Evolutionary conservation across 2,888 invertebrate genomes (phyloP), one percentile per base, ranked within the genome.

Genomic region (Nysson spinosus): DNA sequence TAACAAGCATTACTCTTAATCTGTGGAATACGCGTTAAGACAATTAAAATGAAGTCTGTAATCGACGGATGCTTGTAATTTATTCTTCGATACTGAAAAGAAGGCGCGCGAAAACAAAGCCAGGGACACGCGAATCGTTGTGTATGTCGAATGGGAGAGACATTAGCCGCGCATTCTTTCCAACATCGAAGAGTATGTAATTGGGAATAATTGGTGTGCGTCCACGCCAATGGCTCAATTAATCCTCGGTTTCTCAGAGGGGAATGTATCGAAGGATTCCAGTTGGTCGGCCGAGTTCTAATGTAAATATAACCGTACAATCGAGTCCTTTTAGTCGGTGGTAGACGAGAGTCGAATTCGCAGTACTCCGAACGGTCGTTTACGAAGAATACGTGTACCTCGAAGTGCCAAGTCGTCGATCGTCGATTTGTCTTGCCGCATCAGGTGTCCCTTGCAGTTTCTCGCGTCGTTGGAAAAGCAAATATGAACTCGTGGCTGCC

Each of bases 401-500:
- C 6, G 2, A 3, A 4, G 42, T 42, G 42, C 42, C 11, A 42
- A 34, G 12, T 30, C 4, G 12, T 30, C n/a, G 12, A n/a, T n/a
- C n/a, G n/a, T n/a, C 7, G n/a, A n/a, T 43, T 16, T 1, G 11
- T 3, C 7, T n/a, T 32, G n/a, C 16, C 12, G 9, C 30, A 5
- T 30, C 22, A 24, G 22, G 43, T 49, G 32, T 28, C 16, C 28
- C 16, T 20, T 22, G 39, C 7, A n/a, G n/a, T n/a, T 24, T 14
- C 3, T 4, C 11, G 12, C 14, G n/a, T 30, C 22, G 4, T 49
- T 30, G 11, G 52, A 44, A 32, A n/a, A n/a, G n/a, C n/a, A n/a
- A 56, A 37, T 24, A 83, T 83, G 81, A 81, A 76, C 63, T 71
- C 77, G 42, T 83, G 82, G 84, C 56, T 82, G 7, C 69, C 78